Evolutionary conservation across 1,140 invertebrate species (phyloP).

Genomic region (Venturia canescens): DNA sequence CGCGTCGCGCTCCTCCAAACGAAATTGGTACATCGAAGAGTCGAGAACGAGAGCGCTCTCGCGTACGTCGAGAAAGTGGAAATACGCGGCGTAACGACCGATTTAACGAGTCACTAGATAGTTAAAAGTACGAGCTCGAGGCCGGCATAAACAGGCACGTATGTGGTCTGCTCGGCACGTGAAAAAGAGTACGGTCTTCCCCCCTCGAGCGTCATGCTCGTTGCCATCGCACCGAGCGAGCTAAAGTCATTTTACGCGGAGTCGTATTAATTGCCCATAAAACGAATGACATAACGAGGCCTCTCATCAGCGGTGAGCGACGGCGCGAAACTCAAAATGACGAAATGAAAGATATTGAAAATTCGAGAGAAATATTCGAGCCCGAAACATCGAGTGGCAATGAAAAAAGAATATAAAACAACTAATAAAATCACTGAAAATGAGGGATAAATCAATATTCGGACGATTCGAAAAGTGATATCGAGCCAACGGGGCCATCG

Average conservation of each 20-base stretch:
- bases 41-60: background rate
- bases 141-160: background rate
- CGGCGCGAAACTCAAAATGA: too few species aligned
- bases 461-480: too few species aligned
- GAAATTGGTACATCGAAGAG: slow-evolving; percentile 4
- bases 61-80: slow-evolving; percentile 33
- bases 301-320: too few species aligned
- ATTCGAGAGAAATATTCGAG: too few species aligned
- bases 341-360: too few species aligned
- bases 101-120: slow-evolving; percentile 31
- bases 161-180: background rate
- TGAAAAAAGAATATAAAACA: too few species aligned
- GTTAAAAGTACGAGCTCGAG: slow-evolving; percentile 15
- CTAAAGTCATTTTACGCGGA: too few species aligned
- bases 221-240: too few species aligned
- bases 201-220: background rate
- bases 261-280: too few species aligned
- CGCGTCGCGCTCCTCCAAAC: background rate
- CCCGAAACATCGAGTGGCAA: background rate
- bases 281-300: too few species aligned
- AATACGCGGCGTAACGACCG: slow-evolving; percentile 42
- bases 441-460: too few species aligned
- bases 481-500: slow-evolving; percentile 5
- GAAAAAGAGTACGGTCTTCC: background rate
- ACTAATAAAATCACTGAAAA: too few species aligned